These are phyloP conservation scores for Acheta domesticus DNA, from an alignment of 2,888 invertebrate genomes.

Conservation along the genomic window DNA sequence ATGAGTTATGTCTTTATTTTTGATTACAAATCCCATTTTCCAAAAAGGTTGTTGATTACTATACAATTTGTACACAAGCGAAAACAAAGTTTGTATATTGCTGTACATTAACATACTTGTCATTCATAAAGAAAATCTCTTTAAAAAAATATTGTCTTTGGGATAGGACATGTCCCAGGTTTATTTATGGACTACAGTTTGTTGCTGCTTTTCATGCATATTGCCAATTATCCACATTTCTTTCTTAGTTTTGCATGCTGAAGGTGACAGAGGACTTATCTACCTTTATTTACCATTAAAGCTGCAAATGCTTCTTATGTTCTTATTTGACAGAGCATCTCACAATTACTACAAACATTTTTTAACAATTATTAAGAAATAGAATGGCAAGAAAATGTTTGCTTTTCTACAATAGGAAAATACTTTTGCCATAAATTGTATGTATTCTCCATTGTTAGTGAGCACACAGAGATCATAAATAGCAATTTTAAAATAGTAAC, in stretches of 20 bases:
- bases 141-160: constrained; percentile 38
- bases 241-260: background rate
- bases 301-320: no score
- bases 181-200: constrained; percentile 11
- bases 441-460: no score
- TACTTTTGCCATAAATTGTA: no score
- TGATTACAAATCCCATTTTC: constrained; percentile 37
- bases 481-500: no score
- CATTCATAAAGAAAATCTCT: constrained; percentile 25
- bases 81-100: constrained; percentile 23
- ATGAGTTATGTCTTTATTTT: constrained; percentile 28
- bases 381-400: no score
- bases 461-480: no score
- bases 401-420: no score
- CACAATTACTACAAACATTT: no score
- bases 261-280: background rate
- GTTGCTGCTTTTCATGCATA: background rate
- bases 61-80: constrained; percentile 31
- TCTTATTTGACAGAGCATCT: no score
- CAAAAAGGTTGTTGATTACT: constrained; percentile 27
- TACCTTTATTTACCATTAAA: no score
- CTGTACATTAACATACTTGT: constrained; percentile 29
- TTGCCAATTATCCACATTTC: background rate
- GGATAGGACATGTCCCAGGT: constrained; percentile 34
- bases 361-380: no score